Conservation (phyloP, 2,797 vertebrate species). For the Sebastiscus albofasciatus region DNA sequence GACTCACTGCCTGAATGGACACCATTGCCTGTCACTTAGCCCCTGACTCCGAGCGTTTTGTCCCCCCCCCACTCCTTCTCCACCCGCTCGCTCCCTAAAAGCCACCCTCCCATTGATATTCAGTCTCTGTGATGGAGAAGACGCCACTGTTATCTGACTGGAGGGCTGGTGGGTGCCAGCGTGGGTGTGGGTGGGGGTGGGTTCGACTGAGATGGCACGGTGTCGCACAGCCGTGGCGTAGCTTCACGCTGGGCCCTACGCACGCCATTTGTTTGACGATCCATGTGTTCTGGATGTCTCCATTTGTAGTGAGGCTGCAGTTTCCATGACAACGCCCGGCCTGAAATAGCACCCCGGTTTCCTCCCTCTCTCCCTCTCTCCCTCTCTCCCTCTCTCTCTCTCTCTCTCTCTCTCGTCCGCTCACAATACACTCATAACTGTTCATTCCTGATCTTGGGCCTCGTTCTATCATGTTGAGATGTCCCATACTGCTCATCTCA, state of each 20-base stretch:
- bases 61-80: neutral
- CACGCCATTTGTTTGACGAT: slow-evolving; percentile 77
- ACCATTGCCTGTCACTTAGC: slow-evolving; percentile 69
- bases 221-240: slow-evolving; percentile 61
- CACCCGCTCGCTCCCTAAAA: slow-evolving; percentile 30
- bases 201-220: slow-evolving; percentile 43
- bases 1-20: slow-evolving; percentile 65
- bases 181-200: slow-evolving; percentile 39
- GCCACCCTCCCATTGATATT: slow-evolving; percentile 69
- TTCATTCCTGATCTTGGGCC: slow-evolving; percentile 69
- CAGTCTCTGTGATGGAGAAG: slow-evolving; percentile 55
- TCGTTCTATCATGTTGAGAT: slow-evolving; percentile 57
- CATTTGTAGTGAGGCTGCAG: slow-evolving; percentile 87
- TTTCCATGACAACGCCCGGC: slow-evolving; percentile 86
- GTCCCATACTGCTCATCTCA: slow-evolving; percentile 59
- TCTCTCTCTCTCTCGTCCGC: slow-evolving; percentile 14
- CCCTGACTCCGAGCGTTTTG: slow-evolving; percentile 54
- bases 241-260: slow-evolving; percentile 65
- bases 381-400: slow-evolving; percentile 18
- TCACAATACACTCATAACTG: slow-evolving; percentile 65
- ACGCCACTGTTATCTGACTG: slow-evolving; percentile 48
- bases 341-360: slow-evolving; percentile 83
- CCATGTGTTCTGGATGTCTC: slow-evolving; percentile 84
- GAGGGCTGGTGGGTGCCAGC: slow-evolving; percentile 34
- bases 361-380: slow-evolving; percentile 17